Evolutionary conservation across 2,797 vertebrate genomes (phyloP), one percentile per base, ranked within the genome.

Genomic region (Sternarchorhynchus goeldii): DNA sequence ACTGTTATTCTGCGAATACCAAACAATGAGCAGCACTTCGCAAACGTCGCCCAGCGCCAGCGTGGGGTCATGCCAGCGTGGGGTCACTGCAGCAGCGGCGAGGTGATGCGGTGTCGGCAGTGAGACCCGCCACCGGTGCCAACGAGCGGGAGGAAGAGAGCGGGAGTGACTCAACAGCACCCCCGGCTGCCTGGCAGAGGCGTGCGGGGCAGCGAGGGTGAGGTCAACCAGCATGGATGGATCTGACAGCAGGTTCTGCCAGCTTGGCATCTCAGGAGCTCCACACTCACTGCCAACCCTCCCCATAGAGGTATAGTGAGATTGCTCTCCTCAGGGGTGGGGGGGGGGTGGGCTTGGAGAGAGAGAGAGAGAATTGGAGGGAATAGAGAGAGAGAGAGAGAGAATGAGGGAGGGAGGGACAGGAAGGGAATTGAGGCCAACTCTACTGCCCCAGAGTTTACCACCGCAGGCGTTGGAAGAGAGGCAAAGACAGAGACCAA

Each of bases 211-310:
- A 77, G 77, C 73, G 77, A 86, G 84, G 82, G 71, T 59, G 80
- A 82, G 79, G 83, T 82, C 79, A 77, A 82, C 83, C 87, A 87
- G 87, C 86, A 85, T 79, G 85, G 80, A 82, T 66, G 77, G 80
- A 84, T 87, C 84, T 89, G 88, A 89, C 87, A 85, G 87, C 85
- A 84, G 83, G 83, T 82, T 73, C 76, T 81, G 87, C 83, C 87
- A 89, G 85, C 84, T 85, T 89, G 88, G 84, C 83, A 85, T 88
- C 86, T 87, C 83, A 75, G 85, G 85, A 85, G 88, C 83, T 78
- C 60, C 75, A 73, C 77, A 76, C 69, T 83, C 0, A 17, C 80
- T 86, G 87, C 87, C 87, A 87, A 84, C 75, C 75, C 66, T 77
- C 84, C 84, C 85, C 81, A 78, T 65, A 78, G 83, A 81, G 77